A percentile compares a stretch with the other conserved stretches of the same genome.
Evolutionary conservation across 1,140 invertebrate species (phyloP).

Genomic region (Babylonia areolata): DNA sequence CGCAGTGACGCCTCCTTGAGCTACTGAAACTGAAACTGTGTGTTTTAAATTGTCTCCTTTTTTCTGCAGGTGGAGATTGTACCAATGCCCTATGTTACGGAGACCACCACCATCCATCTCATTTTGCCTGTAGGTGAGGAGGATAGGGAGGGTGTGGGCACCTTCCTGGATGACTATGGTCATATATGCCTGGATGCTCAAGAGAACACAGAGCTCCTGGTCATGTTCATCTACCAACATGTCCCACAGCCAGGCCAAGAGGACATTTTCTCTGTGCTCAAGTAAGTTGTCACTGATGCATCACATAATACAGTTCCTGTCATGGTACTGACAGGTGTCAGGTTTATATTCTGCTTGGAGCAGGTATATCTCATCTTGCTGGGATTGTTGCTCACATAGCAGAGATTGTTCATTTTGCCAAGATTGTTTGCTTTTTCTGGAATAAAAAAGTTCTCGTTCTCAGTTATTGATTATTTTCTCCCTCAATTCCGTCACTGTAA

Average conservation of each 20-base stretch:
- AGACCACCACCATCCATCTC: slow-evolving; percentile 87
- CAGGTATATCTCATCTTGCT: no score
- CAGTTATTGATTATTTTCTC: no score
- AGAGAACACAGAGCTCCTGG: slow-evolving; percentile 85
- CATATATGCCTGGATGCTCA: slow-evolving; percentile 84
- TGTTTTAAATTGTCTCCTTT: no score
- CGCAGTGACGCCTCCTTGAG: no score
- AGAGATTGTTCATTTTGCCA: no score
- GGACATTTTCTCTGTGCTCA: slow-evolving; percentile 81
- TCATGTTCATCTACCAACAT: slow-evolving; percentile 77
- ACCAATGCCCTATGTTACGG: slow-evolving; percentile 92
- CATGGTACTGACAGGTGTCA: no score
- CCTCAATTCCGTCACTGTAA: no score
- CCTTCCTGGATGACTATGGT: slow-evolving; percentile 85
- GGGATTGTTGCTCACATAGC: no score
- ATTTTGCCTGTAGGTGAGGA: slow-evolving; percentile 81
- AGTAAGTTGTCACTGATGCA: slow-evolving; percentile 35
- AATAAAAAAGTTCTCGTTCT: no score
- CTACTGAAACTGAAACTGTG: no score
- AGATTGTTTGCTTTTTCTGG: no score
- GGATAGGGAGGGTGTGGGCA: slow-evolving; percentile 77
- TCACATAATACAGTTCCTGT: background rate
- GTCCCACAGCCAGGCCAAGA: slow-evolving; percentile 51
- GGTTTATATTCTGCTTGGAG: no score
- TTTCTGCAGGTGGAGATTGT: slow-evolving; percentile 83